Evolutionary conservation across 1,140 invertebrate genomes (phyloP).

Genomic region (fruit fly (Drosophila melanogaster)): Release_6_plus_ISO1_MT NT_033777.3:22239001-22239500

Average conservation of each 20-base stretch:
- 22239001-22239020: constrained; percentile 69
- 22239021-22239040: constrained; percentile 15
- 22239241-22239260: constrained; percentile 82
- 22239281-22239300: constrained; percentile 12
- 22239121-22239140: constrained; percentile 13
- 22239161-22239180: constrained; percentile 66
- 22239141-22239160: constrained; percentile 55
- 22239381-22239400: constrained; percentile 17
- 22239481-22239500: background rate
- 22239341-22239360: constrained; percentile 35
- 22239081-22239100: constrained; percentile 48
- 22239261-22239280: constrained; percentile 58
- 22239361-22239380: constrained; percentile 1
- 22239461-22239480: background rate
- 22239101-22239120: constrained; percentile 30
- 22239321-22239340: background rate
- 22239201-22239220: constrained; percentile 48
- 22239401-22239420: background rate
- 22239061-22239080: constrained; percentile 20
- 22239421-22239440: background rate
- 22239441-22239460: background rate
- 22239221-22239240: constrained; percentile 77
- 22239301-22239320: constrained; percentile 6
- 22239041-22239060: background rate
- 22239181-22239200: constrained; percentile 41